Percentiles rank a stretch among this genome's conserved stretches.
phyloP scores from a whole-genome alignment of 1,140 invertebrate genomes.

The Conus betulinus region DNA sequence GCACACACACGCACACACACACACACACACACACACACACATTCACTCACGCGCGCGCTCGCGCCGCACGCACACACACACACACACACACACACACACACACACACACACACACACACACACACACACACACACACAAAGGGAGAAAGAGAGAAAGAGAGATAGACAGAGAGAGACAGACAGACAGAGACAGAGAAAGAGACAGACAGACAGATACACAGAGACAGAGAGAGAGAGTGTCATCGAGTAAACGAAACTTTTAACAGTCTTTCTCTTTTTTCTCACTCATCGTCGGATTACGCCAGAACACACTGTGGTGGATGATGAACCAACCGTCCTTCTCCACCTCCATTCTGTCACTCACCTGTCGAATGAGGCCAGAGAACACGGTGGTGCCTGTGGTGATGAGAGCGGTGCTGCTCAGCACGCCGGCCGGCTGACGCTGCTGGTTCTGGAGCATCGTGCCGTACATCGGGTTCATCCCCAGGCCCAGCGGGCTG shows the following conservation, averaged over 20 bases:
- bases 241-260: background rate
- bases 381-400: too few relatives aligned
- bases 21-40: background rate
- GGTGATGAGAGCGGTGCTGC: background rate
- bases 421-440: background rate
- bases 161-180: too few relatives aligned
- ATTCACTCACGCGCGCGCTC: too few relatives aligned
- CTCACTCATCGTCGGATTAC: too few relatives aligned
- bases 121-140: background rate
- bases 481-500: background rate
- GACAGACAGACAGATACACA: too few relatives aligned
- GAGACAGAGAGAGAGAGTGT: background rate
- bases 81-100: background rate
- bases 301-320: too few relatives aligned
- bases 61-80: background rate
- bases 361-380: too few relatives aligned
- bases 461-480: background rate
- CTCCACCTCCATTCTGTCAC: too few relatives aligned
- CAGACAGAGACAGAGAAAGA: too few relatives aligned
- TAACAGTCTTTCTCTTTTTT: too few relatives aligned
- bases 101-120: background rate
- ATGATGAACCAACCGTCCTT: too few relatives aligned
- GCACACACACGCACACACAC: background rate
- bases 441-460: background rate
- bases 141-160: too few relatives aligned